phyloP scores from a whole-genome alignment of 2,113 vertebrate species.

The Oxyruncus cristatus region DNA sequence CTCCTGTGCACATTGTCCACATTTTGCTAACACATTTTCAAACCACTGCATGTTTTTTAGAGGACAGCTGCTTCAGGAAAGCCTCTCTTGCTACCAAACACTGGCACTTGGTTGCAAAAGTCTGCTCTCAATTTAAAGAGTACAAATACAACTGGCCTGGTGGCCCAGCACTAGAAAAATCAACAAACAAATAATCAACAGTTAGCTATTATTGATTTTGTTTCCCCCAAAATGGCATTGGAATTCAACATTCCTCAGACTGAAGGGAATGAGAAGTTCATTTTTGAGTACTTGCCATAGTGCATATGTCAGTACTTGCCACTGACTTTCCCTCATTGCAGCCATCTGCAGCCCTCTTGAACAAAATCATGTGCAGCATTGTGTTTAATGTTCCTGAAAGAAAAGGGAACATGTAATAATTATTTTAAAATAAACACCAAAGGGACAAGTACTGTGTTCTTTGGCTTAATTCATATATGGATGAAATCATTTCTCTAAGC shows the following conservation, averaged over 20 bases:
- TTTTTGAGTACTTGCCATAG: slow-evolving; percentile 22
- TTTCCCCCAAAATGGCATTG: background rate
- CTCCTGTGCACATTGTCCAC: slow-evolving; percentile 22
- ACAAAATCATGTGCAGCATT: slow-evolving; percentile 69
- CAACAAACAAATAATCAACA: slow-evolving; percentile 44
- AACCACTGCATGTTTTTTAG: slow-evolving; percentile 16
- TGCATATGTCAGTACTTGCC: slow-evolving; percentile 50
- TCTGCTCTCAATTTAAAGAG: slow-evolving; percentile 28
- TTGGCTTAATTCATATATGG: slow-evolving; percentile 68
- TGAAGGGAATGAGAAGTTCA: slow-evolving; percentile 1
- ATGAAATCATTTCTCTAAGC: slow-evolving; percentile 78
- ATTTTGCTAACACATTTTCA: slow-evolving; percentile 60
- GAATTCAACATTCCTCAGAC: slow-evolving; percentile 24
- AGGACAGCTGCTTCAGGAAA: slow-evolving; percentile 37
- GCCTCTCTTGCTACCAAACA: slow-evolving; percentile 44
- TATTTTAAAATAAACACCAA: slow-evolving; percentile 81
- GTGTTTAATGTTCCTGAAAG: slow-evolving; percentile 76
- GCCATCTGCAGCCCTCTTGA: slow-evolving; percentile 44
- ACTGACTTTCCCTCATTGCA: background rate
- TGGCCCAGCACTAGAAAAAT: slow-evolving; percentile 12
- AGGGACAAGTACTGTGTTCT: slow-evolving; percentile 77
- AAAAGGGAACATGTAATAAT: slow-evolving; percentile 77
- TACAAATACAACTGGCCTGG: slow-evolving; percentile 20
- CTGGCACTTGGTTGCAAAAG: slow-evolving; percentile 10
- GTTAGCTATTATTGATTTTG: slow-evolving; percentile 25